Evolutionary conservation across 1,140 invertebrate species (phyloP).

Genomic region (Pteromalus puparum): DNA sequence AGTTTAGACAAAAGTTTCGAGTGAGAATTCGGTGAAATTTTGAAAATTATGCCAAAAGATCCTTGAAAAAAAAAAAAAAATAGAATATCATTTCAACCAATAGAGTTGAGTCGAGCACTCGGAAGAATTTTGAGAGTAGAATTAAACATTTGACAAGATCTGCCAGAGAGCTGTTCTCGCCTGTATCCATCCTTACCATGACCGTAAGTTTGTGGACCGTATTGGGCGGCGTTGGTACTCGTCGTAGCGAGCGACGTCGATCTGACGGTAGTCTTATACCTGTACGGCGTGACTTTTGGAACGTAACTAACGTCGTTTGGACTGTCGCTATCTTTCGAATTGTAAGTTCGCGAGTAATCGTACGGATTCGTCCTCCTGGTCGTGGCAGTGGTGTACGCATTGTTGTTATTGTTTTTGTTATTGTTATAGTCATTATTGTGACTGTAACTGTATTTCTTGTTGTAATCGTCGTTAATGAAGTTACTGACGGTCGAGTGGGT

Average conservation of each 20-base stretch:
- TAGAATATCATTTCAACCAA: not conserved
- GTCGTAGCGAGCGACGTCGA: slow-evolving; percentile 62
- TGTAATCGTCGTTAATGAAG: slow-evolving; percentile 58
- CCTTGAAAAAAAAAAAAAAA: not conserved
- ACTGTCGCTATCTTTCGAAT: slow-evolving; percentile 62
- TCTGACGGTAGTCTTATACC: slow-evolving; percentile 66
- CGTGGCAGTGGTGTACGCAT: slow-evolving; percentile 57
- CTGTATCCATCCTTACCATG: slow-evolving; percentile 67
- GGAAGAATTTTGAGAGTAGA: slow-evolving; percentile 11
- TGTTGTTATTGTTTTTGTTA: slow-evolving; percentile 46
- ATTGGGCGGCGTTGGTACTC: slow-evolving; percentile 65
- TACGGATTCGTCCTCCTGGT: slow-evolving; percentile 62
- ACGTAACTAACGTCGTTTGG: slow-evolving; percentile 67
- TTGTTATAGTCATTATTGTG: slow-evolving; percentile 56
- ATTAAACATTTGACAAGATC: slow-evolving; percentile 2
- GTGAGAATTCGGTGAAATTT: not conserved
- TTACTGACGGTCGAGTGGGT: slow-evolving; percentile 64
- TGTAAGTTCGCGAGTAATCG: slow-evolving; percentile 61
- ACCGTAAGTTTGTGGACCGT: slow-evolving; percentile 63
- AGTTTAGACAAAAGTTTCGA: not conserved
- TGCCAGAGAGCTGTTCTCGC: not conserved
- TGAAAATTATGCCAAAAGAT: slow-evolving; percentile 17
- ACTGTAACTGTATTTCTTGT: slow-evolving; percentile 54
- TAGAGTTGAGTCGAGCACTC: not conserved
- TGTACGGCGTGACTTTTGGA: slow-evolving; percentile 68